Base-by-base conservation (phyloP, 2,888 invertebrate species). In the Pegoplata infirma region DNA sequence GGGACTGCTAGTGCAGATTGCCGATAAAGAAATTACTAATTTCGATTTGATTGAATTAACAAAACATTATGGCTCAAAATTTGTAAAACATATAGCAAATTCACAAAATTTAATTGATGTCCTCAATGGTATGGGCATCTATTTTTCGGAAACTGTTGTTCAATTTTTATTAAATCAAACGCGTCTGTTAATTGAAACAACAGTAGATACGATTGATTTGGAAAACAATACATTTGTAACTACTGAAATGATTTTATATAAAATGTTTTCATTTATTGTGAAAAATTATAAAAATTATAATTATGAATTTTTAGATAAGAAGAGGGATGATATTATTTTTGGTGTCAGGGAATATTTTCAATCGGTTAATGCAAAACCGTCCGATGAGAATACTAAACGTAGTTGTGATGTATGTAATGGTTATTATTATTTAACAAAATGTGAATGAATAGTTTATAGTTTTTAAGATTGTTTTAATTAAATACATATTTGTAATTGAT, bases 191-290 rank as follows among this genome's bases (percentile, higher is more conserved):
- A 73, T 87, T 12, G 85, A 86, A 7, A 80, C 82, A n/a, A 71
- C 68, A 3, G 80, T 82, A 12, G 84, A 85, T n/a, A 32, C 1
- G 5, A 58, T 69, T 23, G 58, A 69, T 23, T 28, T 21, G 5
- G 14, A 64, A 44, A 47, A 56, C 1, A 81, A 82, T 1, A 84
- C 85, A 1, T 86, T 85, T 44, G 74, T 87, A 0, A 82, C 87
- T 3, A 87, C 87, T 0, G 86, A 87, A 28, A 80, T 83, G 16
- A 82, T 87, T 3, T 79, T 87, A 12, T 86, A 82, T 63, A 84
- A 84, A 67, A 83, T 87, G n/a, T 68, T 85, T 25, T 82, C 82
- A 79, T 78, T 83, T 58, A 84, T 83, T 44, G 67, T 87, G 55
- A 79, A 68, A 16, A 85, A 80, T 1, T 87, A 84, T 58, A 74